Evolutionary conservation across 2,113 vertebrate species (phyloP).

Genomic region (Sialia sialis): DNA sequence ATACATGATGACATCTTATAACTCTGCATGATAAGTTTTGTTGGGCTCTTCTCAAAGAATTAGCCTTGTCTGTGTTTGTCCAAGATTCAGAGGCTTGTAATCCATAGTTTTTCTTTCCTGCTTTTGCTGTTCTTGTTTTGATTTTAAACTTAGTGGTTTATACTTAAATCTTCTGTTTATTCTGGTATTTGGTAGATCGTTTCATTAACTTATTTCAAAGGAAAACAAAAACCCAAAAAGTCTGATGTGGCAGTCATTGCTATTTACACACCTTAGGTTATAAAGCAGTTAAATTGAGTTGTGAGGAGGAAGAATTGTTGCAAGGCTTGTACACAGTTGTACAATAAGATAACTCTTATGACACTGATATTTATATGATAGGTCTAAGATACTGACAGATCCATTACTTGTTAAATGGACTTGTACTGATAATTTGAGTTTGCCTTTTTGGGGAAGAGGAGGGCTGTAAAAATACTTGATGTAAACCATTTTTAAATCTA

Average conservation of each 20-base stretch:
- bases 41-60: not conserved
- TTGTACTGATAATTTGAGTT: not conserved
- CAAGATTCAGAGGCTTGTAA: not conserved
- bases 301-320: not conserved
- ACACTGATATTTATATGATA: not conserved
- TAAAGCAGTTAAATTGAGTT: not conserved
- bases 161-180: not conserved
- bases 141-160: not conserved
- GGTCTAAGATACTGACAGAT: not conserved
- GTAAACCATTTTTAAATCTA: not conserved
- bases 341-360: not conserved
- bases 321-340: not conserved
- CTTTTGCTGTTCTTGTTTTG: not conserved
- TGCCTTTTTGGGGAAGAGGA: not conserved
- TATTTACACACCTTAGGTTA: not conserved
- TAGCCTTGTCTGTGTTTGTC: not conserved
- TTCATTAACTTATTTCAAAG: not conserved
- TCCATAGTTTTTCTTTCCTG: not conserved
- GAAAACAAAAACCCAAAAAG: not conserved
- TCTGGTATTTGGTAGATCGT: not conserved
- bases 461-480: not conserved
- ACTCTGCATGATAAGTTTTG: not conserved
- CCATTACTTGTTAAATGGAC: not conserved
- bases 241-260: not conserved
- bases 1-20: not conserved